Evolutionary conservation across 1,140 invertebrate species (phyloP).

Genomic region (Potamilus streckersoni): DNA sequence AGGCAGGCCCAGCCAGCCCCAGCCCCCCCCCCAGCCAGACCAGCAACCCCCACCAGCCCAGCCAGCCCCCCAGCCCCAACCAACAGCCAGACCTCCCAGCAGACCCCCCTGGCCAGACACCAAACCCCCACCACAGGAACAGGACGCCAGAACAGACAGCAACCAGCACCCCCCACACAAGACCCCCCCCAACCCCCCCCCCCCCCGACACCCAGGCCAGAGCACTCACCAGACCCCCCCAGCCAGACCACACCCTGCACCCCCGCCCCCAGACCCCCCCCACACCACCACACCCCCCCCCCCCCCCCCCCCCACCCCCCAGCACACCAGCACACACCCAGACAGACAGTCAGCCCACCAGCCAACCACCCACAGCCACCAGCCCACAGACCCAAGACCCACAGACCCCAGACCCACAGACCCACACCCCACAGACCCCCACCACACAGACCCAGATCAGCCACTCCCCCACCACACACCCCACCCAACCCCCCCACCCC

Average conservation of each 20-base stretch:
- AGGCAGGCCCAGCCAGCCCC: too few species aligned
- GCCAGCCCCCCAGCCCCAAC: too few species aligned
- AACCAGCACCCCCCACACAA: too few species aligned
- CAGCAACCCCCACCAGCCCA: too few species aligned
- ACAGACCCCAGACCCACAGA: not conserved
- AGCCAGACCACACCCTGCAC: not conserved
- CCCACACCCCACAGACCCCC: not conserved
- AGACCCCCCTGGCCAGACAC: too few species aligned
- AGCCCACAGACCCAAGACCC: not conserved
- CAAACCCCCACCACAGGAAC: too few species aligned
- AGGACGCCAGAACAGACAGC: too few species aligned
- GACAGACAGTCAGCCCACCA: not conserved
- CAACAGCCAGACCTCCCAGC: too few species aligned
- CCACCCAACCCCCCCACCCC: not conserved
- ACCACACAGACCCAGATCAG: not conserved
- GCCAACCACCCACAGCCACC: not conserved
- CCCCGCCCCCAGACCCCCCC: not conserved
- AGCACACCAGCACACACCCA: not conserved
- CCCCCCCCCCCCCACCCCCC: not conserved
- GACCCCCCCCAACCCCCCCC: too few species aligned
- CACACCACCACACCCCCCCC: not conserved
- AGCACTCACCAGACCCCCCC: too few species aligned
- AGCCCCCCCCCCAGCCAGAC: too few species aligned
- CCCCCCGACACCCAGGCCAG: too few species aligned
- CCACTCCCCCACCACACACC: not conserved